phyloP scores from a whole-genome alignment of 2,797 vertebrate genomes.

The Sebastes itinus region DNA sequence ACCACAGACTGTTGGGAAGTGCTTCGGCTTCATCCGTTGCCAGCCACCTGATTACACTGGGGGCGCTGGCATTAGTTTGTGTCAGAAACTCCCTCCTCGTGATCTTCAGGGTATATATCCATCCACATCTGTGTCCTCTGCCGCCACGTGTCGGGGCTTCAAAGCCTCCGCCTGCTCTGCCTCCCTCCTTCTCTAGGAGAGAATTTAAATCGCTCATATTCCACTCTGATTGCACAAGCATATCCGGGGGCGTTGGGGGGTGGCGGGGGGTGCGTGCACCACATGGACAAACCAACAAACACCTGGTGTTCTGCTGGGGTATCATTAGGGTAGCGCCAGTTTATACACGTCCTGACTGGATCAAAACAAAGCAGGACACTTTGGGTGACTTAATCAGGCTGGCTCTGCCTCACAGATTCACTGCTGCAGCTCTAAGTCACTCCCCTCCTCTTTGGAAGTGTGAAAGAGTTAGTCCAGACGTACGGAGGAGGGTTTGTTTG shows the following conservation, averaged over 20 bases:
- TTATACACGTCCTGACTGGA: constrained; percentile 50
- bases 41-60: constrained; percentile 50
- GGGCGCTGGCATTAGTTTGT: constrained; percentile 39
- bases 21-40: constrained; percentile 51
- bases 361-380: constrained; percentile 57
- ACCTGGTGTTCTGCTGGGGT: constrained; percentile 55
- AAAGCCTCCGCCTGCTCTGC: constrained; percentile 21
- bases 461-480: constrained; percentile 47
- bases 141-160: constrained; percentile 37
- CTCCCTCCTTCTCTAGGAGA: background rate
- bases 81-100: constrained; percentile 40
- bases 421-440: constrained; percentile 60
- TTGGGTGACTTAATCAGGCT: constrained; percentile 63
- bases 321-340: constrained; percentile 56
- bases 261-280: background rate
- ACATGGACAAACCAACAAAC: constrained; percentile 38
- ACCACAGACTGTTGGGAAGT: constrained; percentile 48
- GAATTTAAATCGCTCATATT: constrained; percentile 45
- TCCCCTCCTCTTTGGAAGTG: constrained; percentile 31
- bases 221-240: constrained; percentile 51
- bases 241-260: constrained; percentile 2
- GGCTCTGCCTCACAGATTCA: constrained; percentile 39
- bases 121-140: constrained; percentile 43
- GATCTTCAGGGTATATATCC: constrained; percentile 37
- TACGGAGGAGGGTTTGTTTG: background rate